These are phyloP conservation scores for Clarias macrocephalus DNA, from an alignment of 2,113 vertebrate species.

Conservation along the genomic window DNA sequence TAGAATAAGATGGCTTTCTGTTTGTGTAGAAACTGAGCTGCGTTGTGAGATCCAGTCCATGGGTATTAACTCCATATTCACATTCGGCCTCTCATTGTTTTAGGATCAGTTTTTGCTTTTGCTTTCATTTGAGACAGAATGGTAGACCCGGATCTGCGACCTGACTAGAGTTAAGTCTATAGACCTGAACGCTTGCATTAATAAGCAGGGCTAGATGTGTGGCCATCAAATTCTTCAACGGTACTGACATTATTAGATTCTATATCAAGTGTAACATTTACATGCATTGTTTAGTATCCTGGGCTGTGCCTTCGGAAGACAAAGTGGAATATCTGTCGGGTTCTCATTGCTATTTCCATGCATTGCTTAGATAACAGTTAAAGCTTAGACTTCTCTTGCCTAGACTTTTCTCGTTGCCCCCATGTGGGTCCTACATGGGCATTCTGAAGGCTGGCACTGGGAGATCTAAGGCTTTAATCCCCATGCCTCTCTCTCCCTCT, in stretches of 20 bases:
- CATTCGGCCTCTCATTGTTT: not conserved
- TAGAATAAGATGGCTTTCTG: slow-evolving; percentile 30
- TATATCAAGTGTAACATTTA: not conserved
- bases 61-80: slow-evolving; percentile 13
- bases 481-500: slow-evolving; percentile 57
- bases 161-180: not conserved
- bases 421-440: slow-evolving; percentile 32
- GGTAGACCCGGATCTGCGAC: not conserved
- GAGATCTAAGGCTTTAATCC: slow-evolving; percentile 52
- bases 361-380: slow-evolving; percentile 34
- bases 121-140: not conserved
- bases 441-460: slow-evolving; percentile 42
- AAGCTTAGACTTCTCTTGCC: slow-evolving; percentile 23
- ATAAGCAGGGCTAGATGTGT: not conserved
- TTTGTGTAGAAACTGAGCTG: slow-evolving; percentile 20
- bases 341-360: slow-evolving; percentile 11
- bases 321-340: slow-evolving; percentile 12
- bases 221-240: not conserved
- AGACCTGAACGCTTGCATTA: not conserved
- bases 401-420: slow-evolving; percentile 28
- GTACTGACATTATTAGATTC: not conserved
- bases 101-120: slow-evolving; percentile 15
- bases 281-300: slow-evolving; percentile 20
- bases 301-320: not conserved
- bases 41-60: not conserved